Conservation (phyloP, 2,113 vertebrate species). For the Cavia aperea region DNA sequence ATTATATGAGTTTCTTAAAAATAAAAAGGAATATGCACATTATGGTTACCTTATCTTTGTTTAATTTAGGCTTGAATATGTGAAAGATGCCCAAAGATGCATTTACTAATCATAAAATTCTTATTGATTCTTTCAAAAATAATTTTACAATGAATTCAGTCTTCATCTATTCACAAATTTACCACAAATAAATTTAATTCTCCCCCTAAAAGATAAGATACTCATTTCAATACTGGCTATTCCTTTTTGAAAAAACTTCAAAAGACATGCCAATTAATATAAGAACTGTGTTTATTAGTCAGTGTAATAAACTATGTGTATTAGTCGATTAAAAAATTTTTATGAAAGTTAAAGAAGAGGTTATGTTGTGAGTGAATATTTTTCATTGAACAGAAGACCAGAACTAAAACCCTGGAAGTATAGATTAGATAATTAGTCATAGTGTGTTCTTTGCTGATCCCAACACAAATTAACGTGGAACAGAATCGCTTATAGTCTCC, state of each 20-base stretch:
- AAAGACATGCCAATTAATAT: background rate
- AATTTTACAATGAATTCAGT: conserved; percentile 27
- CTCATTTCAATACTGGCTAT: conserved; percentile 6
- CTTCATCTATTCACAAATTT: background rate
- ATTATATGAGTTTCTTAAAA: background rate
- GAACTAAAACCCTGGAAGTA: conserved; percentile 52
- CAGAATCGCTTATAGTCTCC: background rate
- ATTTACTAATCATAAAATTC: background rate
- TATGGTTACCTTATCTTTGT: background rate
- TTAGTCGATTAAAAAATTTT: background rate
- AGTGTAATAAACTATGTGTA: background rate
- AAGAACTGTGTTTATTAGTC: conserved; percentile 48
- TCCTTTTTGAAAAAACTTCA: conserved; percentile 1
- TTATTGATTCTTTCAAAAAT: background rate
- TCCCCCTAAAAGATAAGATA: conserved; percentile 6
- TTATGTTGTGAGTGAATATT: conserved; percentile 35
- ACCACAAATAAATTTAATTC: background rate
- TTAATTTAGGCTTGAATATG: conserved; percentile 1
- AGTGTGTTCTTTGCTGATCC: conserved; percentile 49
- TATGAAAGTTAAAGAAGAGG: conserved; percentile 3
- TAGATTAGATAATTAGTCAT: conserved; percentile 64
- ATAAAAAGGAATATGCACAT: background rate
- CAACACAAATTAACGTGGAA: conserved; percentile 45
- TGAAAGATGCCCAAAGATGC: background rate
- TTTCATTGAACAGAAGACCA: conserved; percentile 53